Evolutionary conservation across 2,888 invertebrate species (phyloP), one percentile per base, ranked within the genome.

Genomic region (Sinelater perroti): DNA sequence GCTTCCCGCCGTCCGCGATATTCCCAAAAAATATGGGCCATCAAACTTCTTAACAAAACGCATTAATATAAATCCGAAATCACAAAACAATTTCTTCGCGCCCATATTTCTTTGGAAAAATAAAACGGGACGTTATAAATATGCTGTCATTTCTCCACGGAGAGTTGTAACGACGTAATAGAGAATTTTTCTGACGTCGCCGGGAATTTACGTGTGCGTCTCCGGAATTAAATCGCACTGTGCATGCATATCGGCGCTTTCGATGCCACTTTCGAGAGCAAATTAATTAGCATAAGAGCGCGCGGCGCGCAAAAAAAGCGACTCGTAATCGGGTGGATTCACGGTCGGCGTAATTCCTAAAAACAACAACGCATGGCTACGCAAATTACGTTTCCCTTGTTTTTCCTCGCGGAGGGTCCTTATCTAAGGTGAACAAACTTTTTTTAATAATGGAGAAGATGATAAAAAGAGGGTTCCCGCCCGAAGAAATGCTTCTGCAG

Each of bases 391-490:
- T 66, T 64, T 64, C 63, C 60, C 62, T 66, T 64, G 64, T 68
- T 67, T 66, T 64, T 61, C 61, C 62, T 67, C 63, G 63, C 62
- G 60, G 50, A 56, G 61, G 47, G 62, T 61, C 63, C 66, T 68
- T 69, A 69, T 70, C 68, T 69, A 68, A 70, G 66, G 69, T 68
- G 68, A 69, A 67, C 67, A 68, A 72, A 72, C 67, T 73, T 73
- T 74, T 72, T 73, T 74, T 73, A 74, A 74, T 74, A 74, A 74
- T 71, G 72, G 67, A 64, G 60, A n/a, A n/a, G 65, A 66, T 71
- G 73, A 72, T 72, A 73, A 73, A 73, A 72, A 72, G 70, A 63
- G 70, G 70, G 70, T 72, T 73, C 71, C 69, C 71, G 68, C 70
- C 69, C 65, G 71, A 72, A 70, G 72, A 72, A 72, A 72, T 72